Evolutionary conservation across 1,140 invertebrate species (phyloP).

Genomic region (Heliconius eleuchia): DNA sequence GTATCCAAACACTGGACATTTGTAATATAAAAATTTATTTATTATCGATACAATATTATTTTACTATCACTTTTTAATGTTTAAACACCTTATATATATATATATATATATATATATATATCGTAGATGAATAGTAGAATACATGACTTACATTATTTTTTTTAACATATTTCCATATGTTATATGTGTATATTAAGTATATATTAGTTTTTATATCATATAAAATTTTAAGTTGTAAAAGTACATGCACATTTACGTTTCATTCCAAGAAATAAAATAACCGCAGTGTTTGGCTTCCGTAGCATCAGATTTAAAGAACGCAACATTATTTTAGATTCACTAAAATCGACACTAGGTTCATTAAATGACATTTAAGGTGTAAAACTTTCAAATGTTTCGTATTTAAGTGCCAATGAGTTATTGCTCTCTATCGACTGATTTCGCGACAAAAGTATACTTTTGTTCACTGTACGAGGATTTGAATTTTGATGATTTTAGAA

Average conservation of each 20-base stretch:
- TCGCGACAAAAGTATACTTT: neutral
- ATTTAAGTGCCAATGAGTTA: slow-evolving; percentile 14
- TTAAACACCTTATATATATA: neutral
- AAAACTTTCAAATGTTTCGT: neutral
- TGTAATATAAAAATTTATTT: neutral
- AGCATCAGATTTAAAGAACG: neutral
- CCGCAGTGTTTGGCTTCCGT: neutral
- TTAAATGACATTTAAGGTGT: neutral
- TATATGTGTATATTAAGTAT: neutral
- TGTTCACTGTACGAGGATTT: slow-evolving; percentile 20
- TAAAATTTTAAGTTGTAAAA: too few relatives aligned
- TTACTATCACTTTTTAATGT: neutral
- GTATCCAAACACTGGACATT: neutral
- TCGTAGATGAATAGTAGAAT: neutral
- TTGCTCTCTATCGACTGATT: slow-evolving; percentile 15
- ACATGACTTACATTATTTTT: neutral
- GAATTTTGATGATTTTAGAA: slow-evolving; percentile 24
- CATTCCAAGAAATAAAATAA: neutral
- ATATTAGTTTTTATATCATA: too few relatives aligned
- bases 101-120: neutral
- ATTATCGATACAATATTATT: neutral
- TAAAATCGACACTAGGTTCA: neutral
- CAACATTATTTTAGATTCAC: neutral
- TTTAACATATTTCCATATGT: neutral
- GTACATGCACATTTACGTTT: neutral